Base-by-base conservation (phyloP, 2,113 vertebrate genomes). In the Pavo muticus region DNA sequence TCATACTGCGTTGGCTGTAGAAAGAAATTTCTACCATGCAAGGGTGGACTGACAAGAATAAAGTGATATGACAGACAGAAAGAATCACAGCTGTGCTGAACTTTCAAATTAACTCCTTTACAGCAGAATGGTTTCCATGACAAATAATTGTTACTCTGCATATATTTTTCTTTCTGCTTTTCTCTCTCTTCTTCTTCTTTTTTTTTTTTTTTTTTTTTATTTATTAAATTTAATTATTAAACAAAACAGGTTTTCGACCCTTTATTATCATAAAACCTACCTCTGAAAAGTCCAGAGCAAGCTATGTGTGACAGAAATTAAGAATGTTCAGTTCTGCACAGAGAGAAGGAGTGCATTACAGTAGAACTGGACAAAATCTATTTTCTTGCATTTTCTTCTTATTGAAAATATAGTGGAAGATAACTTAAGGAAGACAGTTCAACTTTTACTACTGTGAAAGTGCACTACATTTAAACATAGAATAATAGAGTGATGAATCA, bases 341-440 rank as follows among this genome's bases (percentile, higher is more conserved):
- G 67, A 67, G 20, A 72, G 65, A 29, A 3, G 2, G 7, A 65
- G 21, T 63, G 9, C n/a, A 21, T 71, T 64, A 64, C 8, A 71
- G 9, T 16, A 68, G 35, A 84, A 71, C 29, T 52, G 50, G 59
- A 64, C 24, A 61, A 80, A 95, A 70, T 2, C 5, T 59, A 23
- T 75, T 90, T 93, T 81, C 65, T 74, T 50, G 18, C 10, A 52
- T 75, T 95, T 87, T 76, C 19, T 73, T 75, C 40, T 44, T 83
- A 56, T 24, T 69, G 70, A 79, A 94, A 67, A 65, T 67, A 73
- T 8, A 79, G 32, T 72, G n/a, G 12, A 92, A 52, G 24, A 37
- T 89, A 30, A 84, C 87, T 91, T 84, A 91, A 81, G 60, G 40
- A 57, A 78, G 32, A 81, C 17, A 64, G 8, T 86, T 96, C 56